These are phyloP conservation scores for Amblyopsis rosae DNA, from an alignment of 2,113 vertebrate species.

Conservation along the genomic window DNA sequence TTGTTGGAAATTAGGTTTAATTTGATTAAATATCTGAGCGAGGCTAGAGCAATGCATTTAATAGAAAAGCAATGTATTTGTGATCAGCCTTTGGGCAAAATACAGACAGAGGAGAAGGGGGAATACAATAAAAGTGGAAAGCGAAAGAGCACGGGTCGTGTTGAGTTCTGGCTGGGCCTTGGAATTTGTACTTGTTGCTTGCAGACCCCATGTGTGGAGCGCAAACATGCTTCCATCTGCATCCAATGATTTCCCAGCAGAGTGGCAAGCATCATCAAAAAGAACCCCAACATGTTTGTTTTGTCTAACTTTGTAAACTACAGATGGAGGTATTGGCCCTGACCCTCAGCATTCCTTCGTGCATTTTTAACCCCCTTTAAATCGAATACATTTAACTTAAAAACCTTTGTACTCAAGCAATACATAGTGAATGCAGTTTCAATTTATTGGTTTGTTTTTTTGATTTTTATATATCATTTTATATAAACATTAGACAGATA, in stretches of 20 bases:
- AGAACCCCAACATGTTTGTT: conserved; percentile 43
- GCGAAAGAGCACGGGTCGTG: conserved; percentile 1
- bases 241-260: conserved; percentile 48
- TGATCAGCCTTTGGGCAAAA: conserved; percentile 1
- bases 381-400: conserved; percentile 27
- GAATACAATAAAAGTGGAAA: neutral
- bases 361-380: conserved; percentile 5
- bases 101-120: conserved; percentile 14
- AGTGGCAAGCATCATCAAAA: conserved; percentile 40
- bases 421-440: conserved; percentile 8
- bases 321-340: conserved; percentile 32
- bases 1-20: conserved; percentile 39
- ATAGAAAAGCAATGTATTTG: conserved; percentile 12
- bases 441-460: neutral
- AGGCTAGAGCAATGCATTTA: conserved; percentile 27
- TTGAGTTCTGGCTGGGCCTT: conserved; percentile 13
- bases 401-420: neutral
- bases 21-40: conserved; percentile 37
- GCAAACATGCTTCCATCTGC: conserved; percentile 60
- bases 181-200: conserved; percentile 17
- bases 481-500: too few species aligned
- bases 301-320: conserved; percentile 45
- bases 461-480: conserved; percentile 14
- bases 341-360: conserved; percentile 27
- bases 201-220: conserved; percentile 36